Evolutionary conservation across 2,113 vertebrate species (phyloP), one percentile per base, ranked within the genome.

Genomic region (Gopherus flavomarginatus): DNA sequence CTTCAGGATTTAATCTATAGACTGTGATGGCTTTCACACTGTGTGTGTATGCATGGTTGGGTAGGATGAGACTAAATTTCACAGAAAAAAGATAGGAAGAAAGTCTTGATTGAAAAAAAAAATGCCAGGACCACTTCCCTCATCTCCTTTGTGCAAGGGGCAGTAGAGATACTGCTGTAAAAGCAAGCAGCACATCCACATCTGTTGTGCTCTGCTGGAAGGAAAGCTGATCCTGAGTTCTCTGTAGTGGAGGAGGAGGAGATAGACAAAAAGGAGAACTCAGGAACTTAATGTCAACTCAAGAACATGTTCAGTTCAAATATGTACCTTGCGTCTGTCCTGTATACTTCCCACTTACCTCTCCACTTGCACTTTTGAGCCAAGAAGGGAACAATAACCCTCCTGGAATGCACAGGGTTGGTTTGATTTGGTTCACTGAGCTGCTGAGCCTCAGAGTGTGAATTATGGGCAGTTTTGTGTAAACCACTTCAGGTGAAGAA

Each of bases 401-500:
- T 96, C 82, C 47, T 84, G 38, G 27, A 93, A 80, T 88, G 92
- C 78, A 56, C 54, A 83, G 92, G 31, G 35, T 53, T 90, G 90
- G 88, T 90, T 97, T 75, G 95, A 90, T 98, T 93, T 88, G 97
- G 94, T 97, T 97, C 92, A 0, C 78, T 88, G 94, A 96, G 92
- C 89, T 86, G 52, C 87, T n/a, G 95, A 90, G 72, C 96, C 91
- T 96, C 91, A 85, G 56, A 85, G 92, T 93, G 92, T 97, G 97
- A 94, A 91, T 96, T 93, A 94, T 94, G 85, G 97, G 93, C 95
- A 92, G 85, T 91, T 98, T 83, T 94, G 81, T 8, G 52, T 96
- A 97, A 98, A 98, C 94, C 94, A 96, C 95, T 98, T 96, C 94
- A 94, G 96, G 94, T 96, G 93, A 89, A 97, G 94, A 89, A 97